A percentile compares a stretch with the other conserved stretches of the same genome.
Evolutionary conservation across 1,140 invertebrate genomes (phyloP).

Genomic region (Rhizoglyphus robini): DNA sequence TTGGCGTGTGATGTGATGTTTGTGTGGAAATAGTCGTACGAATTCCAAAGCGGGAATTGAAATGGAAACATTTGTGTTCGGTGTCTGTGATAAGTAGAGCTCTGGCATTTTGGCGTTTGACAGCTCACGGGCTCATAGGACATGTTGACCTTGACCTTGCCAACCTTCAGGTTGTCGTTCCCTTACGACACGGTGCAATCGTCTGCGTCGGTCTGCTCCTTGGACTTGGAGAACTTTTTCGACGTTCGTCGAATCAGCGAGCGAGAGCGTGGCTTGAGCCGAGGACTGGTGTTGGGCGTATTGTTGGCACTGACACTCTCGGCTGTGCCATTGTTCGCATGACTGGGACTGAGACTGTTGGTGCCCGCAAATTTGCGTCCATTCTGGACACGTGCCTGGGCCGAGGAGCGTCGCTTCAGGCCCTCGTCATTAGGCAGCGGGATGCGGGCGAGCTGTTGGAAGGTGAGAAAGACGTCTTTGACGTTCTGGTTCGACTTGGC

Average conservation of each 20-base stretch:
- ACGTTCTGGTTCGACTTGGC: conserved; percentile 61
- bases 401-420: conserved; percentile 55
- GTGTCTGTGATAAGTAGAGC: too few species aligned
- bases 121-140: too few species aligned
- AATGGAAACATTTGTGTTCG: too few species aligned
- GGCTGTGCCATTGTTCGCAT: conserved; percentile 25
- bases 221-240: conserved; percentile 49
- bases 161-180: background rate
- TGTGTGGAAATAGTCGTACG: too few species aligned
- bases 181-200: conserved; percentile 21
- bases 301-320: background rate
- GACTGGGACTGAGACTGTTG: conserved; percentile 26
- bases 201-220: conserved; percentile 23
- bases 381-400: conserved; percentile 41
- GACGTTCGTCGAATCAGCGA: conserved; percentile 61
- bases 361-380: conserved; percentile 26
- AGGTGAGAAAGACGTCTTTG: conserved; percentile 46
- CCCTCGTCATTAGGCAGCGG: conserved; percentile 30
- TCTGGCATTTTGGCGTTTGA: too few species aligned
- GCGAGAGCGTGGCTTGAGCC: conserved; percentile 49
- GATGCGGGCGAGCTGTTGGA: conserved; percentile 29
- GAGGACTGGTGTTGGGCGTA: conserved; percentile 16
- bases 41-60: too few species aligned
- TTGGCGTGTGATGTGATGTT: too few species aligned
- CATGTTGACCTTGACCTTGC: too few species aligned